Evolutionary conservation across 2,888 invertebrate genomes (phyloP).

Genomic region (Acholoe squamosa): DNA sequence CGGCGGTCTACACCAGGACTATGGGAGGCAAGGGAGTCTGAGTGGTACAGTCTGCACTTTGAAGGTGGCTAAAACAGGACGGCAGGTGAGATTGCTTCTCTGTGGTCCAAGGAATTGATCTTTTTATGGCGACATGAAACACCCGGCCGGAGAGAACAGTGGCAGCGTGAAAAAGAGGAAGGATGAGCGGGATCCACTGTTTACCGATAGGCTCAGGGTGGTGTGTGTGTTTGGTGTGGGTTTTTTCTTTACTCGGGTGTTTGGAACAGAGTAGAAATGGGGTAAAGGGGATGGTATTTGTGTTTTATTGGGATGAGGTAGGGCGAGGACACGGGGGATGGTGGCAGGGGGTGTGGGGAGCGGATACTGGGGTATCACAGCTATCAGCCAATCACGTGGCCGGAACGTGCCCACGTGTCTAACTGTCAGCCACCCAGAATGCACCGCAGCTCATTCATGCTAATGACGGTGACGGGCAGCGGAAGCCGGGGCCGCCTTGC

Average conservation of each 20-base stretch:
- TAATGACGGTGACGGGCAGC: background rate
- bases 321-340: background rate
- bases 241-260: background rate
- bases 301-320: background rate
- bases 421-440: slow-evolving; percentile 34
- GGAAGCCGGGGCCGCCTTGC: slow-evolving; percentile 8
- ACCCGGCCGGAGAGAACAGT: background rate
- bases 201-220: background rate
- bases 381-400: background rate
- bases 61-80: slow-evolving; percentile 25
- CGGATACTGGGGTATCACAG: background rate
- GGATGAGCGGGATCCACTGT: background rate
- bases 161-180: background rate
- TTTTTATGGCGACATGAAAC: slow-evolving; percentile 26
- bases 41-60: background rate
- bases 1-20: background rate
- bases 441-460: slow-evolving; percentile 20
- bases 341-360: background rate
- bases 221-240: background rate
- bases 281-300: too few relatives aligned
- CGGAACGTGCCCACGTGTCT: slow-evolving; percentile 1
- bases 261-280: too few relatives aligned
- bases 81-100: slow-evolving; percentile 19
- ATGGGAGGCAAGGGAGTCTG: too few relatives aligned
- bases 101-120: slow-evolving; percentile 31